Percentiles rank a stretch among this genome's conserved stretches.
Conservation (phyloP, 2,888 invertebrate species). For the Macaria liturata region DNA sequence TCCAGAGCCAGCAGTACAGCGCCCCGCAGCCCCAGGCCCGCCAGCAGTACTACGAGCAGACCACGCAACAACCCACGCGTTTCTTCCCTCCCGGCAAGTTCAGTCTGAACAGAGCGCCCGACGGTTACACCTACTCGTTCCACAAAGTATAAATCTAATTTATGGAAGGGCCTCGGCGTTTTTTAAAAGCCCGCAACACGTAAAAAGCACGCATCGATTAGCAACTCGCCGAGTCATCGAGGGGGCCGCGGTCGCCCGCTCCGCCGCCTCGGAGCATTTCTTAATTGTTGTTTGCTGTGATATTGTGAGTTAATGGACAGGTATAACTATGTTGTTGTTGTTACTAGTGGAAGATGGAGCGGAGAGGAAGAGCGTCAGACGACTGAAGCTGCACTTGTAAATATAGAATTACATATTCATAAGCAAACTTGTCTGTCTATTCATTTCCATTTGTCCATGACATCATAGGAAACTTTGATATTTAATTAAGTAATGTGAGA, state of each 20-base stretch:
- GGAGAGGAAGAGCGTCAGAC: constrained; percentile 54
- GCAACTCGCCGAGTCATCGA: constrained; percentile 72
- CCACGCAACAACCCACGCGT: constrained; percentile 88
- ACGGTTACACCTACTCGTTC: constrained; percentile 94
- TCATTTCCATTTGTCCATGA: constrained; percentile 6
- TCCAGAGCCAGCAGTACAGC: constrained; percentile 64
- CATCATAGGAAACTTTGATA: background rate
- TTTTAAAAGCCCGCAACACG: constrained; percentile 62
- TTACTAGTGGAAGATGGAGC: constrained; percentile 55
- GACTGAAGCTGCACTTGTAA: constrained; percentile 70
- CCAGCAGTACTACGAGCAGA: constrained; percentile 80
- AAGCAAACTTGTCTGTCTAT: constrained; percentile 28
- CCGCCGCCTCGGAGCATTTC: constrained; percentile 71
- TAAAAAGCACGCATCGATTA: constrained; percentile 74
- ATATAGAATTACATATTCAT: constrained; percentile 60
- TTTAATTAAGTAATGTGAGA: too few relatives aligned
- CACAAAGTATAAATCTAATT: constrained; percentile 84
- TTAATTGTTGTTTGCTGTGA: constrained; percentile 82
- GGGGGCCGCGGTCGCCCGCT: constrained; percentile 53
- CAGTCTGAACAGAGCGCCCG: constrained; percentile 92
- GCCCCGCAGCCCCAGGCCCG: constrained; percentile 33
- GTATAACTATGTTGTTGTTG: constrained; percentile 65
- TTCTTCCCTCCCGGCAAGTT: constrained; percentile 94
- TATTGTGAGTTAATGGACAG: constrained; percentile 80
- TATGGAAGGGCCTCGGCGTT: constrained; percentile 61